Base-by-base conservation (phyloP, 2,113 vertebrate species). In the Atherinomorus stipes region DNA sequence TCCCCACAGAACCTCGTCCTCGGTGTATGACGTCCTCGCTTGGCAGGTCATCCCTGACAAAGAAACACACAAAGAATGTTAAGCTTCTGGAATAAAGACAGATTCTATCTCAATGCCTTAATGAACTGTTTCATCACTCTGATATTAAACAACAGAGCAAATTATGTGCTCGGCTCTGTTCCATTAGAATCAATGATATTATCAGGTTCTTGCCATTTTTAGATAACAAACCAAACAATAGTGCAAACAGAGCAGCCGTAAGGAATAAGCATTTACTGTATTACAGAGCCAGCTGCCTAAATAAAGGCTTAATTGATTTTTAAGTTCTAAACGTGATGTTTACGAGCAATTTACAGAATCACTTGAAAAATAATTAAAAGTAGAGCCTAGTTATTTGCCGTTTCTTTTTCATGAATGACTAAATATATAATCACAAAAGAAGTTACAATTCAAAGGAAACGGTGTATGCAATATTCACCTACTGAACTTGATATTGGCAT, bases 1-100 rank as follows among this genome's bases (percentile, higher is more conserved):
- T 76, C 98, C 98, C 98, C 98, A 99, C 16, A 99, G 95, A 84
- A 99, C 98, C 91, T 99, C 98, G 13, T 99, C 98, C 89, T 99
- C 98, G 0, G 98, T 99, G 61, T 99, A 99, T 8, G 98, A 99
- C 0, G 98, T 99, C 92, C 98, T 94, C 49, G 98, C 98, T 85
- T 99, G 98, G 91, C 98, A 99, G 47, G 98, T 99, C 98, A 99
- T 99, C 60, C 98, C 98, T 99, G 90, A 31, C 23, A 53, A 44
- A 59, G 22, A 59, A 44, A 50, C 49, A 69, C 23, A 76, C 18
- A 76, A 21, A 62, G 21, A 2, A 22, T 21, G 21, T 50, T 37
- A 21, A 69, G 23, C 25, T 45, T 51, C 16, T 44, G 25, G 7
- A 65, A 65, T 19, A 28, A 28, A 19, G 12, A 18, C 44, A 47